Evolutionary conservation across 2,888 invertebrate genomes (phyloP).

Genomic region (Chrysolina oricalcia): DNA sequence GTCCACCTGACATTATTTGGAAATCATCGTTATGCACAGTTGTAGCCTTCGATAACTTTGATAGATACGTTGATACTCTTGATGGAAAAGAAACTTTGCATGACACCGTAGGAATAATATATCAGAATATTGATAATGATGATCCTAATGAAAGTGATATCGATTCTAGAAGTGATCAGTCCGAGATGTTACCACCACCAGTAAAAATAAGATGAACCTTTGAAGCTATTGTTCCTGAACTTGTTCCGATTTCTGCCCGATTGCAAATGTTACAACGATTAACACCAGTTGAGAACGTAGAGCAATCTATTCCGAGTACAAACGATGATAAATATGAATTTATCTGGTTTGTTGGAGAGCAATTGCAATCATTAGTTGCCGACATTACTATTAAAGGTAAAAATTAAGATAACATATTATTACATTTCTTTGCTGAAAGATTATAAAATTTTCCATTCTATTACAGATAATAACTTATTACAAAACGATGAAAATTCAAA

Average conservation of each 20-base stretch:
- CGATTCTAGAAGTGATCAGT: constrained; percentile 8
- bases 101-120: constrained; percentile 52
- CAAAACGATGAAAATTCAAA: no score
- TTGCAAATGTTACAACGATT: background rate
- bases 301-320: background rate
- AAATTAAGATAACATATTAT: no score
- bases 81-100: constrained; percentile 55
- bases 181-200: background rate
- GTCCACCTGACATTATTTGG: no score
- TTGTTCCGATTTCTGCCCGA: background rate
- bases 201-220: background rate
- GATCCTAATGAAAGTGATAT: constrained; percentile 2
- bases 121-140: constrained; percentile 47
- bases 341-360: no score
- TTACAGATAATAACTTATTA: no score
- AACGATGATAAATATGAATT: no score
- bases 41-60: constrained; percentile 55
- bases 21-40: constrained; percentile 47
- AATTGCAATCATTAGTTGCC: no score
- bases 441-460: no score
- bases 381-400: no score
- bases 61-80: constrained; percentile 53
- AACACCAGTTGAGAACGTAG: background rate
- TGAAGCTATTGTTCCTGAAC: constrained; percentile 19
- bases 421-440: no score